Percentiles rank a stretch among this genome's conserved stretches.
phyloP scores from a whole-genome alignment of 2,113 vertebrate species.

The Ramphastos sulfuratus region DNA sequence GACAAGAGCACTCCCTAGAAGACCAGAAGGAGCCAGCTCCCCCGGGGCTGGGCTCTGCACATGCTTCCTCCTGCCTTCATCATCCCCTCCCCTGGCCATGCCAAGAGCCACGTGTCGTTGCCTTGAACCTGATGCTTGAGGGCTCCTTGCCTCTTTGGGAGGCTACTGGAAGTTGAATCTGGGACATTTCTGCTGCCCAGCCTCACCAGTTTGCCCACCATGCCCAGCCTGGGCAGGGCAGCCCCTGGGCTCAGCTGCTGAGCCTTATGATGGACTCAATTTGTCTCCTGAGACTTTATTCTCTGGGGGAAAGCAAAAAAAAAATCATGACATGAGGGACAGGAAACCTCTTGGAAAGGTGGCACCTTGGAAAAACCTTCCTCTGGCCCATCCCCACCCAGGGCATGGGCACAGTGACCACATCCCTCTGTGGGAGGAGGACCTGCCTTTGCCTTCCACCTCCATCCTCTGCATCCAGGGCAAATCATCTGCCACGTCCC shows the following conservation, averaged over 20 bases:
- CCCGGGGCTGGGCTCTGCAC: not conserved
- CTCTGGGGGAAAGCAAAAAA: not conserved
- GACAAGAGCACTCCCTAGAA: not conserved
- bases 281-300: not conserved
- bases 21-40: not conserved
- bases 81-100: not conserved
- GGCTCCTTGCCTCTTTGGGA: not conserved
- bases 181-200: not conserved
- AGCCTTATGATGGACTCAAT: rapidly evolving
- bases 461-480: not conserved
- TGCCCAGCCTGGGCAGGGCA: not conserved
- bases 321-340: not conserved
- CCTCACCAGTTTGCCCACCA: not conserved
- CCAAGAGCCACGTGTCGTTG: not conserved
- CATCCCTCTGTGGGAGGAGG: not conserved
- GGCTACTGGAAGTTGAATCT: not conserved
- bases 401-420: rapidly evolving
- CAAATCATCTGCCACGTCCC: rapidly evolving
- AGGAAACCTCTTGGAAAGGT: not conserved
- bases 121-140: not conserved
- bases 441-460: not conserved
- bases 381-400: not conserved
- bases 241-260: not conserved
- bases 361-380: not conserved
- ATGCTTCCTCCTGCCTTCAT: not conserved